Base-by-base conservation (phyloP, 2,797 vertebrate species). In the Phoebastria nigripes region DNA sequence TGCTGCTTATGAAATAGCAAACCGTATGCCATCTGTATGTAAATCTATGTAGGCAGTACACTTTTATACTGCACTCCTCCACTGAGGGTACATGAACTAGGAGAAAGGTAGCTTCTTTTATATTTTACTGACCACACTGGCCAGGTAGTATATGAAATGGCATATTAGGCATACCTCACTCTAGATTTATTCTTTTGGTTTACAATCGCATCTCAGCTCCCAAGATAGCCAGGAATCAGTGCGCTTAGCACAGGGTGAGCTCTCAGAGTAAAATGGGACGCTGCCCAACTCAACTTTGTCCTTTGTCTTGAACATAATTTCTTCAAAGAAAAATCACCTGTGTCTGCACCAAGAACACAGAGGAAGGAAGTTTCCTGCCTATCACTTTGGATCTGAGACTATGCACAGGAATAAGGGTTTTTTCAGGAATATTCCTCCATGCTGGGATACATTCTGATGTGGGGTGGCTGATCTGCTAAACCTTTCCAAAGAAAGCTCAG, bases 21-120 rank as follows among this genome's bases (percentile, higher is more conserved):
- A 17, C 17, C 2, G 0, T 12, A 10, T 21, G 18, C 17, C 15
- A 21, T 58, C 56, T 61, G 24, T 17, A 21, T 16, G n/a, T 10
- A 41, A 82, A 47, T 24, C 9, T 31, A 3, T 4, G 19, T 14
- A 35, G 35, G 21, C 12, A 41, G 19, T 33, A 12, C 12, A 3
- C 5, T 35, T 54, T 17, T 6, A 8, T 5, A 37, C 2, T n/a
- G 9, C 20, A 19, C 2, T 12, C 11, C 9, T 65, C 12, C 29
- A 19, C 41, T 62, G 31, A 73, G 21, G 13, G 19, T 37, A 12
- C 14, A 5, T 4, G 42, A 78, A 35, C 18, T 12, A 17, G 28
- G 14, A 63, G 35, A 35, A 83, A 67, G 21, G 44, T 10, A 31
- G 13, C 6, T 71, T 61, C 26, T n/a, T 66, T 49, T 41, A 6